Evolutionary conservation across 2,797 vertebrate genomes (phyloP), one percentile per base, ranked within the genome.

Genomic region (Bryconaethiops microstoma): DNA sequence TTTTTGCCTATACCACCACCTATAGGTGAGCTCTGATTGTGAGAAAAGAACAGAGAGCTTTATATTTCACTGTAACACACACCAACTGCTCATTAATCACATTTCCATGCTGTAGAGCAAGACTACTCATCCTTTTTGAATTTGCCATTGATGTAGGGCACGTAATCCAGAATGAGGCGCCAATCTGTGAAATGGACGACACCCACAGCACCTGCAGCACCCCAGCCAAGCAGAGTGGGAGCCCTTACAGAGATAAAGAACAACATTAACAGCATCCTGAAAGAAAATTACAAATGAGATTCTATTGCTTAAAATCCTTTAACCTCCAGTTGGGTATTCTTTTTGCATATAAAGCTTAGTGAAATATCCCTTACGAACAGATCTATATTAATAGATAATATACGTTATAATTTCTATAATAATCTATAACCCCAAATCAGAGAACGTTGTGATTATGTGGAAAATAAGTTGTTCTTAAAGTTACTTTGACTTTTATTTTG

Each of bases 101-200:
- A 50, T 59, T 16, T 71, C 63, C 64, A 74, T 55, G 69, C 52
- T 48, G 29, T 45, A 63, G 2, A 63, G 23, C 25, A 63, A 63
- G 25, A 35, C 25, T 92, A 94, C 1, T 95, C 89, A 0, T 97
- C 93, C 0, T 89, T 93, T 88, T 96, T 97, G 81, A 94, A 99
- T 86, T 99, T 99, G 83, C 97, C 95, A 0, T 85, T 91, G 64
- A 98, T 85, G 88, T 97, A 98, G 5, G 97, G 97, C 21, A 98
- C 96, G 45, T 96, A 96, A 78, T 96, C 95, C 83, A 99, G 90
- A 84, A 98, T n/a, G 77, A 97, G 40, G 74, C 92, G 87, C 97
- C 97, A 98, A 83, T 98, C 96, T 7, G 97, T 97, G 84, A 92
- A 82, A 93, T 96, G 96, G 57, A 99, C 89, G 29, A 97, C 21